These are phyloP conservation scores for Atta colombica DNA, from an alignment of 1,140 invertebrate species.

Conservation along the genomic window DNA sequence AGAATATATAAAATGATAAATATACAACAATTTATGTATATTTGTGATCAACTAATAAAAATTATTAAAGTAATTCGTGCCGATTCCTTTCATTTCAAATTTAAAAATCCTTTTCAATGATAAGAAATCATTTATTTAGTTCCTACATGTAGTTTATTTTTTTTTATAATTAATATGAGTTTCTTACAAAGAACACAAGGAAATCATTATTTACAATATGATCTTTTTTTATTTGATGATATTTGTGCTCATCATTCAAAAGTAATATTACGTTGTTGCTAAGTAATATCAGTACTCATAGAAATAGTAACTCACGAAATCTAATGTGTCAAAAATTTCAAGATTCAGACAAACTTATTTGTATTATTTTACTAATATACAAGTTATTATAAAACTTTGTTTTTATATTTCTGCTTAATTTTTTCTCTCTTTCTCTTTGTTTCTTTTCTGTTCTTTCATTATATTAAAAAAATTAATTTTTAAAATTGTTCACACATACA, in stretches of 20 bases:
- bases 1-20: constrained; percentile 44
- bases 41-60: constrained; percentile 59
- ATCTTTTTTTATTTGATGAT: constrained; percentile 10
- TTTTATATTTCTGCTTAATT: background rate
- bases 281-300: background rate
- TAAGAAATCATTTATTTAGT: background rate
- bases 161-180: background rate
- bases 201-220: constrained; percentile 28
- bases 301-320: constrained; percentile 12
- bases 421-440: background rate
- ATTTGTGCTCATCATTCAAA: background rate
- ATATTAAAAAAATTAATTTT: background rate
- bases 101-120: background rate
- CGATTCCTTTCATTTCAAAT: background rate
- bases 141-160: constrained; percentile 21
- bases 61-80: constrained; percentile 6
- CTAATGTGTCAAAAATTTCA: constrained; percentile 26
- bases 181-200: background rate
- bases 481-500: background rate
- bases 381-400: background rate
- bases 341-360: constrained; percentile 54
- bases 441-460: background rate
- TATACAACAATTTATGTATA: constrained; percentile 53
- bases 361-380: constrained; percentile 5
- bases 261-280: constrained; percentile 10